A percentile compares a stretch with the other conserved stretches of the same genome.
Conservation (phyloP, 2,888 invertebrate species). For the Drosophila neutralis region DNA sequence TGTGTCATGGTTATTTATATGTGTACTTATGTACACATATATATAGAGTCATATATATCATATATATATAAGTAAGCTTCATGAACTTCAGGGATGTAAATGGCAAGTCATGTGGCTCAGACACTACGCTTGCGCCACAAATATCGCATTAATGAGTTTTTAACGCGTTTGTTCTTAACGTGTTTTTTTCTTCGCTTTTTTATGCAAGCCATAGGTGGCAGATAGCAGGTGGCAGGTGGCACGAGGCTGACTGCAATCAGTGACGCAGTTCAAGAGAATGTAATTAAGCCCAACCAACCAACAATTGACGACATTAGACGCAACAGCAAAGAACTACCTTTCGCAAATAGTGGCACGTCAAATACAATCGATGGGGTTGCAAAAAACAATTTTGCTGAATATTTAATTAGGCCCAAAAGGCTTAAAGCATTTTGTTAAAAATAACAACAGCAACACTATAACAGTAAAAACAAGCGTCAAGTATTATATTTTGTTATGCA, state of each 20-base stretch:
- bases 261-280: slow-evolving; percentile 24
- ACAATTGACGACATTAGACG: slow-evolving; percentile 42
- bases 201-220: slow-evolving; percentile 7
- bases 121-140: slow-evolving; percentile 33
- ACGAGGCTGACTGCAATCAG: slow-evolving; percentile 42
- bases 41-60: neutral
- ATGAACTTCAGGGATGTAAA: slow-evolving; percentile 40
- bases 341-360: slow-evolving; percentile 42
- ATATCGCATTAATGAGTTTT: slow-evolving; percentile 59
- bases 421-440: slow-evolving; percentile 26
- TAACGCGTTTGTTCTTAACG: slow-evolving; percentile 48
- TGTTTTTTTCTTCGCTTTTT: slow-evolving; percentile 13
- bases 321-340: slow-evolving; percentile 36
- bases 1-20: slow-evolving; percentile 40
- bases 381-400: slow-evolving; percentile 40
- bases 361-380: slow-evolving; percentile 60
- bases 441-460: slow-evolving; percentile 12
- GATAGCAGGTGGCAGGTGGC: slow-evolving; percentile 17
- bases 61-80: slow-evolving; percentile 15
- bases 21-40: neutral
- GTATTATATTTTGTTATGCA: slow-evolving; percentile 51
- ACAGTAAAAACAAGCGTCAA: slow-evolving; percentile 18
- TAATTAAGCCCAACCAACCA: slow-evolving; percentile 49
- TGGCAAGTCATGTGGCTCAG: slow-evolving; percentile 48
- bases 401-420: slow-evolving; percentile 68